Conservation (phyloP, 23 tunicate species). For the Trididemnum clinides region DNA sequence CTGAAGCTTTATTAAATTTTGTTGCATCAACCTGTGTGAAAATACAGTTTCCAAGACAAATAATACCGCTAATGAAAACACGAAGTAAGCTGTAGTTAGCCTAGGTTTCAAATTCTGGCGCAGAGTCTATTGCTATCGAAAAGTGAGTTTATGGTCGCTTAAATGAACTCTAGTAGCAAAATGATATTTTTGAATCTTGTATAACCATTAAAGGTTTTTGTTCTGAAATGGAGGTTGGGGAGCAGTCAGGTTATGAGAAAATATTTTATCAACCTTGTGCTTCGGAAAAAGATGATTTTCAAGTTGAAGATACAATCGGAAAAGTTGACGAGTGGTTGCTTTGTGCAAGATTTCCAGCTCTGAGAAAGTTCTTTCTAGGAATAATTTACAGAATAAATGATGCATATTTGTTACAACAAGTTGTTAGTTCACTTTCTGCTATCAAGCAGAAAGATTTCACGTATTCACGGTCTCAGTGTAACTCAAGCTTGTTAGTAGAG, state of each 20-base stretch:
- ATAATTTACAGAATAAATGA: conserved; percentile 17
- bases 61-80: neutral
- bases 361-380: conserved; percentile 30
- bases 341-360: conserved; percentile 1
- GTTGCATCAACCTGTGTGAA: neutral
- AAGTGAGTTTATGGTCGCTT: no score
- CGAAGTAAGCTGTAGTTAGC: no score
- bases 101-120: no score
- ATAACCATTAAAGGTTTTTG: no score
- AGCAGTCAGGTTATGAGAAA: no score
- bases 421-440: neutral
- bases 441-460: conserved; percentile 39
- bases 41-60: conserved; percentile 25
- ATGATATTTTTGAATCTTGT: no score
- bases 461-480: conserved; percentile 39
- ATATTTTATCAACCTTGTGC: no score
- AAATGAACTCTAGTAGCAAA: no score
- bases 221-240: no score
- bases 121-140: no score
- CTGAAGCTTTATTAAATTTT: no score
- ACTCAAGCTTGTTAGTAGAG: conserved; percentile 14
- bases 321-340: conserved; percentile 4
- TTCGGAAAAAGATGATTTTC: no score
- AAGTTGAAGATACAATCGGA: neutral
- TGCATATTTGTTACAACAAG: neutral